These are phyloP conservation scores for Caenorhabditis elegans DNA, from an alignment of 1,140 invertebrate species.

Conservation along the genomic window WBcel235 BX284603.4:6004501-6005000, in stretches of 20 bases:
- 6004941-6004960: not conserved
- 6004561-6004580: too few relatives aligned
- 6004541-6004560: too few relatives aligned
- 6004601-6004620: constrained; percentile 55
- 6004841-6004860: constrained; percentile 27
- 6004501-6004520: too few relatives aligned
- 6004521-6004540: too few relatives aligned
- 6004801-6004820: constrained; percentile 9
- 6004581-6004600: constrained; percentile 52
- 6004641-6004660: constrained; percentile 43
- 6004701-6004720: not conserved
- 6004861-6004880: constrained; percentile 36
- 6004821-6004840: constrained; percentile 20
- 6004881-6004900: constrained; percentile 28
- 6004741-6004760: not conserved
- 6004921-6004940: constrained; percentile 39
- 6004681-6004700: not conserved
- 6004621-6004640: constrained; percentile 52
- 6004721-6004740: not conserved
- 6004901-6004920: constrained; percentile 34
- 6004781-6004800: constrained; percentile 7
- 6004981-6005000: not conserved
- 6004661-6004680: not conserved
- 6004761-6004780: not conserved
- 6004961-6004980: not conserved